Evolutionary conservation across 1,140 invertebrate genomes (phyloP).

Genomic region (Drosophila tropicalis): DNA sequence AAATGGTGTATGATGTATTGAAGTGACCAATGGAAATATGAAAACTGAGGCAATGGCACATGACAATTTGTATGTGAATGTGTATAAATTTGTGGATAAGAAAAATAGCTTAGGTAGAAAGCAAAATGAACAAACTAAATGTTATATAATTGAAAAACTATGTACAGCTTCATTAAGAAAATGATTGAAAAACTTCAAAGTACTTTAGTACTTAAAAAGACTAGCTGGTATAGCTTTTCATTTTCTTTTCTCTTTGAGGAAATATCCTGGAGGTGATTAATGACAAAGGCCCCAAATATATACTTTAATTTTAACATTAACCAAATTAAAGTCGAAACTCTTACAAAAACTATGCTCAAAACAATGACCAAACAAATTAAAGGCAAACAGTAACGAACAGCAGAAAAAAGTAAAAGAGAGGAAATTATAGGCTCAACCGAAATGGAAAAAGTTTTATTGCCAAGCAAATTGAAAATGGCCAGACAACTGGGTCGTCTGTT

Average conservation of each 20-base stretch:
- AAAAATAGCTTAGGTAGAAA: constrained; percentile 32
- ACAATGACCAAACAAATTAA: constrained; percentile 46
- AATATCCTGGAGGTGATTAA: no score
- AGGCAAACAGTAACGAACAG: constrained; percentile 2
- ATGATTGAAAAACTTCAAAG: not conserved
- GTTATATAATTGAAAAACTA: constrained; percentile 4
- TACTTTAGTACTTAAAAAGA: not conserved
- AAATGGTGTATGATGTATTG: constrained; percentile 14
- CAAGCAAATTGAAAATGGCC: constrained; percentile 70
- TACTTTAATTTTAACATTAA: not conserved
- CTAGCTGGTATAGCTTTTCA: no score
- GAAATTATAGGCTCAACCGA: constrained; percentile 41
- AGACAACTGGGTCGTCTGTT: constrained; percentile 22
- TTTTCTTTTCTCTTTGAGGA: no score
- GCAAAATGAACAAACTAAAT: constrained; percentile 32
- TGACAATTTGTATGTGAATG: constrained; percentile 9
- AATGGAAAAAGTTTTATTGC: constrained; percentile 79
- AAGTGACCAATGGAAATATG: constrained; percentile 28
- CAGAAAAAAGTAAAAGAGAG: constrained; percentile 30
- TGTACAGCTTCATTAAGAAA: not conserved
- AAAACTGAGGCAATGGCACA: constrained; percentile 20
- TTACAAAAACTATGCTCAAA: constrained; percentile 25
- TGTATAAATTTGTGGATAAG: constrained; percentile 15
- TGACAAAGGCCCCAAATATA: not conserved
- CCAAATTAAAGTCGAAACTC: constrained; percentile 1